Percentiles rank a stretch among this genome's conserved stretches.
phyloP scores from a whole-genome alignment of 2,113 vertebrate genomes.

The Scatophagus argus region DNA sequence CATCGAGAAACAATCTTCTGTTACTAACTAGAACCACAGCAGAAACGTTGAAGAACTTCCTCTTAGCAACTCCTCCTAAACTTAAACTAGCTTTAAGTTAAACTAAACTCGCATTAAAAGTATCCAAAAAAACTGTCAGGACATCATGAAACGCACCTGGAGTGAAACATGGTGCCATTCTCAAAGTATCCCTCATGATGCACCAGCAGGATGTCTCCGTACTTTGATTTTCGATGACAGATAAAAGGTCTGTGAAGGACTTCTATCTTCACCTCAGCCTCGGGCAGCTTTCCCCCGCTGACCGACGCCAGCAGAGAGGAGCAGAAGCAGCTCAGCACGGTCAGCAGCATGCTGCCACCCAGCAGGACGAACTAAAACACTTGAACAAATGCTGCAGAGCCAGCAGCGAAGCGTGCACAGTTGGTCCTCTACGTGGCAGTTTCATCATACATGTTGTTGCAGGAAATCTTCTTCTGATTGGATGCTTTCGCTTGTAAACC shows the following conservation, averaged over 20 bases:
- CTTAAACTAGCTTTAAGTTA: no score
- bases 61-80: neutral
- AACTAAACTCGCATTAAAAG: neutral
- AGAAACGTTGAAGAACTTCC: no score
- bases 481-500: conserved; percentile 1
- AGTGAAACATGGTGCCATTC: conserved; percentile 90
- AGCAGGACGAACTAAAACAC: neutral
- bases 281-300: conserved; percentile 86
- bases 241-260: conserved; percentile 91
- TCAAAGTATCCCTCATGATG: conserved; percentile 90
- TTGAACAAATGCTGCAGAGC: neutral
- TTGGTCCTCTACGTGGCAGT: conserved; percentile 75
- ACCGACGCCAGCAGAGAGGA: conserved; percentile 66
- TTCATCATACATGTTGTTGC: conserved; percentile 32
- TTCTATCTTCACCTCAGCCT: conserved; percentile 89
- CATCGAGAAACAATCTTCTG: no score
- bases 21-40: neutral
- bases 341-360: conserved; percentile 71
- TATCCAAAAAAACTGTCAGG: neutral
- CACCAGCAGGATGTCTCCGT: conserved; percentile 90
- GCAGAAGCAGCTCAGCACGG: conserved; percentile 69
- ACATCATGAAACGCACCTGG: conserved; percentile 83
- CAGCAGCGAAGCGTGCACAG: neutral
- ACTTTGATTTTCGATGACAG: conserved; percentile 89
- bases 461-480: conserved; percentile 60